Evolutionary conservation across 2,113 vertebrate species (phyloP), one percentile per base, ranked within the genome.

Genomic region (Rhynchomys soricoides): DNA sequence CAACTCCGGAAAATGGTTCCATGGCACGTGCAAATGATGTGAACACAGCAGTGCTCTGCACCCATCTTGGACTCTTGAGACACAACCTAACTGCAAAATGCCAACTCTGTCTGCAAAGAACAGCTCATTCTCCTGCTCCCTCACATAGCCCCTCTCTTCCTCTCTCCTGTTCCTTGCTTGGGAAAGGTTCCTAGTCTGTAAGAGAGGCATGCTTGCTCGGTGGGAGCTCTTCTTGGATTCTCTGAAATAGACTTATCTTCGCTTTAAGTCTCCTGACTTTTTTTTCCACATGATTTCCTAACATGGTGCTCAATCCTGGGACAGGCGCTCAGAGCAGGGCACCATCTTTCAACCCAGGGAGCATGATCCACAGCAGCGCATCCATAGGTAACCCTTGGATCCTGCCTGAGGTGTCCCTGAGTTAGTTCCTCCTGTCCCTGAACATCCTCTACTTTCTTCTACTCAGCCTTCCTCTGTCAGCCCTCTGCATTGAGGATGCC

Each of bases 271-370:
- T 55, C 78, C 34, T 81, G 78, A n/a, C 50, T 12, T 55, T 10
- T 79, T 31, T 50, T 57, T 12, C 31, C 31, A 37, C 17, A 12
- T 37, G 0, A 11, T 79, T 55, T n/a, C 34, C 50, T 57, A 81
- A 22, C 52, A 24, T 24, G 19, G 17, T 7, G 0, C 5, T 57
- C 78, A 57, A n/a, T 57, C 21, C 4, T 2, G 13, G 34, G 1
- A 13, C 4, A 57, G 52, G 37, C 0, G 0, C 34, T 57, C 12
- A 6, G 7, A n/a, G 19, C 34, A n/a, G 3, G 50, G 0, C 8
- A 37, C 16, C 16, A 9, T n/a, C 50, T n/a, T n/a, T 19, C 19
- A 1, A 81, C 34, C 10, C 50, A 81, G 34, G 2, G 10, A 81
- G 19, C 50, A 79, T 2, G 4, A n/a, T 19, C 50, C 12, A 5